Percentiles rank a stretch among this genome's conserved stretches.
phyloP scores from a whole-genome alignment of 1,140 invertebrate species.

The Nixonia krombeini region DNA sequence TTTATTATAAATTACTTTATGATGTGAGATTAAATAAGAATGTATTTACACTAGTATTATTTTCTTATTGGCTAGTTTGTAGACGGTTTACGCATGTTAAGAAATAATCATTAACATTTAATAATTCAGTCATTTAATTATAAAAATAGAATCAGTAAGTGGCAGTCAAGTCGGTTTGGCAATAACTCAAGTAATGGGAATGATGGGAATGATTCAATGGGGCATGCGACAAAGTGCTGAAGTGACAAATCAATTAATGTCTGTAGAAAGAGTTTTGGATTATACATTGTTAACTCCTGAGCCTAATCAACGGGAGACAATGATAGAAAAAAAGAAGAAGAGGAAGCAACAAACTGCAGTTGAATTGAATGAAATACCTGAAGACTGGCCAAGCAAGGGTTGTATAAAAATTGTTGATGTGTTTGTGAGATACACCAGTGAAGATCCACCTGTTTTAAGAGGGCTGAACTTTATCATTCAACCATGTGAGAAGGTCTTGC shows the following conservation, averaged over 20 bases:
- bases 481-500: slow-evolving; percentile 70
- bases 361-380: slow-evolving; percentile 55
- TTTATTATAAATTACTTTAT: background rate
- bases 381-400: slow-evolving; percentile 82
- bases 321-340: slow-evolving; percentile 66
- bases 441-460: slow-evolving; percentile 74
- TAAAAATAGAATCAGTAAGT: slow-evolving; percentile 49
- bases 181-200: slow-evolving; percentile 72
- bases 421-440: slow-evolving; percentile 72
- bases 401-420: slow-evolving; percentile 74
- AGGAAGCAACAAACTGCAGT: slow-evolving; percentile 15
- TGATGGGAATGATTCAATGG: slow-evolving; percentile 81
- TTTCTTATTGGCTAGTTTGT: no score
- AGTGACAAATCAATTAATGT: slow-evolving; percentile 85
- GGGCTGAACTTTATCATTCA: slow-evolving; percentile 72
- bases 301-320: slow-evolving; percentile 67
- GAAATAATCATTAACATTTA: no score
- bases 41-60: no score
- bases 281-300: slow-evolving; percentile 78
- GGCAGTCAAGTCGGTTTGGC: slow-evolving; percentile 75
- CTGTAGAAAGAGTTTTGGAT: slow-evolving; percentile 84
- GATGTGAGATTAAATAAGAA: background rate
- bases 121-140: no score
- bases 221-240: slow-evolving; percentile 82
- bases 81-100: no score